Conservation (phyloP, 2,113 vertebrate species). For the Coryphaenoides rupestris region DNA sequence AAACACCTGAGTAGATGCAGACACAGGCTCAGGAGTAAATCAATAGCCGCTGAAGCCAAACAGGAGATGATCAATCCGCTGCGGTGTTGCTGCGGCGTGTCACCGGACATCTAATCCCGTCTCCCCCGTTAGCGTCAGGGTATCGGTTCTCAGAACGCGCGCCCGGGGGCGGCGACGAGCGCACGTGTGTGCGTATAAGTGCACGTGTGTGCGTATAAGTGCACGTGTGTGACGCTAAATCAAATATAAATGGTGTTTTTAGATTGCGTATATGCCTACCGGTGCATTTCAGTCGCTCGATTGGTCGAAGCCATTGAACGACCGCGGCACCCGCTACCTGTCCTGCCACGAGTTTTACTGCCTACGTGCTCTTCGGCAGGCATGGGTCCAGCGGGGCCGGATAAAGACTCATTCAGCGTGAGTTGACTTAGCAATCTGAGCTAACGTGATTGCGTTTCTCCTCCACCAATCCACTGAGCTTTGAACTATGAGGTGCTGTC, state of each 20-base stretch:
- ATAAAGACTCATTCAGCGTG: constrained; percentile 4
- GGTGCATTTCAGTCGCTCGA: no score
- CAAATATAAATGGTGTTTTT: no score
- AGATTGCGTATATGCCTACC: no score
- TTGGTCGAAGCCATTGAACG: no score
- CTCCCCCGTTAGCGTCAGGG: neutral
- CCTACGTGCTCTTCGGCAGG: constrained; percentile 28
- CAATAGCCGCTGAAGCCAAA: constrained; percentile 8
- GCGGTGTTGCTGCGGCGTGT: neutral
- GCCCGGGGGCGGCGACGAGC: neutral
- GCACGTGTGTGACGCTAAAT: neutral
- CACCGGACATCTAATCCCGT: no score
- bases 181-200: constrained; percentile 2
- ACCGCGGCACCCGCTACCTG: neutral
- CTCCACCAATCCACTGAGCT: constrained; percentile 19
- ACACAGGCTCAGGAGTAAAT: constrained; percentile 12
- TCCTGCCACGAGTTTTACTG: neutral
- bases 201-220: neutral
- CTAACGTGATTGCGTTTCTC: constrained; percentile 37
- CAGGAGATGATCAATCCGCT: constrained; percentile 7
- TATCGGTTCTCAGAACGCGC: neutral
- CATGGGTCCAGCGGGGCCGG: constrained; percentile 5
- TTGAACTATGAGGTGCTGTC: constrained; percentile 10
- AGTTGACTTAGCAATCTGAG: constrained; percentile 43
- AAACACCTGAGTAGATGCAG: constrained; percentile 22